Evolutionary conservation across 2,113 vertebrate genomes (phyloP), one percentile per base, ranked within the genome.

Genomic region (Salvelinus fontinalis): DNA sequence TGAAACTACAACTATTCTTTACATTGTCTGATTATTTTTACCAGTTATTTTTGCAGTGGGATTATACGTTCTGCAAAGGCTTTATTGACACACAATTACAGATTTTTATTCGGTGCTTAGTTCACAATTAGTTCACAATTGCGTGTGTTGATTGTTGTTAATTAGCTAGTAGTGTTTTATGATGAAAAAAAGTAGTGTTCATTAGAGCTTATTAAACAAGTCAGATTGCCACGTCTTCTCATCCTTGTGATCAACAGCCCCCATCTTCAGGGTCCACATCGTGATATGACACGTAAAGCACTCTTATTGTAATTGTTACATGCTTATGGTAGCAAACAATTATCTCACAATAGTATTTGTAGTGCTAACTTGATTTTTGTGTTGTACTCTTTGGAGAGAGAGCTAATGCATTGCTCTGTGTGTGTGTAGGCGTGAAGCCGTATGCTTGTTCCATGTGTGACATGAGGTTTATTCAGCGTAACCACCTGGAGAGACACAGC

Each of bases 381-480:
- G 20, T 75, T 89, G 82, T 82, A 72, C 84, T 70, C 86, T 81
- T 85, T 85, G 79, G 76, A 80, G 85, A 79, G 67, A 85, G 90
- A 87, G 90, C 90, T 92, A 93, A 93, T 88, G 67, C 85, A 82
- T 89, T 93, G 89, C 90, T 93, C 90, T 94, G 90, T 94, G 89
- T 92, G 89, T 92, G 90, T 93, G 97, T 93, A 98, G 97, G 97
- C 80, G 97, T 98, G 92, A 98, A 98, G 89, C 97, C 97, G 24
- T 98, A 96, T 80, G 96, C 96, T 89, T 98, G 97, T 80, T 96
- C 97, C 80, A 92, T 96, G 84, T 98, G 97, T 87, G 96, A 97
- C 89, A 98, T 98, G 97, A 95, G 96, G 90, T 98, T 98, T 95
- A 97, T 98, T 93, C 97, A 98, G 93, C 97, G 96, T 91, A 97